These are phyloP conservation scores for Meteorus sp. DNA, from an alignment of 1,140 invertebrate genomes.

Conservation along the genomic window DNA sequence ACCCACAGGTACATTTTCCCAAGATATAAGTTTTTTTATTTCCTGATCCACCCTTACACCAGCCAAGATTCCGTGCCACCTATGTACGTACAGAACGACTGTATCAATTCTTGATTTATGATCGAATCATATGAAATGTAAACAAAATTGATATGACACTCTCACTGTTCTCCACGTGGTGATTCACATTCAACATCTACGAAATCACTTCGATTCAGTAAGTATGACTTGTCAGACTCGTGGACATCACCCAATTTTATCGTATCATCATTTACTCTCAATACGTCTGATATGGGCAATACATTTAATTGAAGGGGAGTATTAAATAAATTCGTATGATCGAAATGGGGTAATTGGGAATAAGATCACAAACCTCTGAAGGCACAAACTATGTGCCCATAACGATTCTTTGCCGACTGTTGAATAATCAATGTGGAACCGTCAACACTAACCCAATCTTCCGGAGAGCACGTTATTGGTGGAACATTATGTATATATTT, in stretches of 20 bases:
- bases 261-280: conserved; percentile 64
- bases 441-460: conserved; percentile 56
- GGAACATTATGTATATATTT: conserved; percentile 66
- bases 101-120: conserved; percentile 7
- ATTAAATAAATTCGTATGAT: conserved; percentile 16
- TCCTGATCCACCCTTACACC: conserved; percentile 60
- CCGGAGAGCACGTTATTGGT: conserved; percentile 63
- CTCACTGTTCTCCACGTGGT: conserved; percentile 57
- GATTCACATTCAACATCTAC: conserved; percentile 64
- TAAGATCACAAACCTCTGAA: conserved; percentile 51
- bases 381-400: conserved; percentile 61
- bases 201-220: conserved; percentile 68
- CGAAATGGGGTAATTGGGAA: conserved; percentile 10
- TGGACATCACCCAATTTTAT: conserved; percentile 57
- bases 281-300: conserved; percentile 66
- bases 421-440: conserved; percentile 62
- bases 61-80: conserved; percentile 64
- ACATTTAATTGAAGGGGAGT: too few relatives aligned
- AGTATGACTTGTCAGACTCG: conserved; percentile 63
- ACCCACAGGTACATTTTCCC: conserved; percentile 58
- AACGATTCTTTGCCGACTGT: conserved; percentile 52
- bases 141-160: conserved; percentile 30
- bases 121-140: conserved; percentile 15
- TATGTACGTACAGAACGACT: conserved; percentile 44
- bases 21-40: conserved; percentile 52